Percentiles rank a stretch among this genome's conserved stretches.
These are phyloP conservation scores for Argopecten irradians DNA, from an alignment of 1,140 invertebrate species.

Conservation along the genomic window DNA sequence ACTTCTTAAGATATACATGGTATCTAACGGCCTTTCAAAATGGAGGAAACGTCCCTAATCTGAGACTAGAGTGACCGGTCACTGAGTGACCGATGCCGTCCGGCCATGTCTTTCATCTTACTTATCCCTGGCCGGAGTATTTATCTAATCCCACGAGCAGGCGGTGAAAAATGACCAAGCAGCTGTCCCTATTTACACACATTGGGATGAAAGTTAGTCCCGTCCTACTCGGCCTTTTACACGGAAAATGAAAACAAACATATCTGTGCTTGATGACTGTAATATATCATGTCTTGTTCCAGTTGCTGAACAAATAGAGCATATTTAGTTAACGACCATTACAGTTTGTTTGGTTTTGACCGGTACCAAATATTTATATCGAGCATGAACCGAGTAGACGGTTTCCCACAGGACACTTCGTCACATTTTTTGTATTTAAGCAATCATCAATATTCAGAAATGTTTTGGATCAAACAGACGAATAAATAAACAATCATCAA, in stretches of 20 bases:
- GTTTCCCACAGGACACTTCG: background rate
- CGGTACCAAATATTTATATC: background rate
- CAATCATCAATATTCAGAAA: no score
- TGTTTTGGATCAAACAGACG: no score
- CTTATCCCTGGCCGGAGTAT: background rate
- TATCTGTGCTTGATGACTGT: background rate
- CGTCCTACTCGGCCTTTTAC: background rate
- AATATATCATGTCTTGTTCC: background rate
- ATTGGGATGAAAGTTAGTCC: background rate
- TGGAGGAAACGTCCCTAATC: background rate
- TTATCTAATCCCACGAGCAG: background rate
- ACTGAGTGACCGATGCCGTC: background rate
- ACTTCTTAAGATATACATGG: no score
- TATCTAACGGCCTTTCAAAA: background rate
- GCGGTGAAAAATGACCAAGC: background rate
- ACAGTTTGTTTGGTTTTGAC: background rate
- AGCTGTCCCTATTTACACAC: slow-evolving; percentile 3
- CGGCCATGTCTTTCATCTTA: slow-evolving; percentile 14
- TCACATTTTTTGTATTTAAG: no score
- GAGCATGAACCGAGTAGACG: background rate
- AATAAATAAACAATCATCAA: no score
- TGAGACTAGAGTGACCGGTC: background rate
- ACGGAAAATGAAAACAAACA: slow-evolving; percentile 10
- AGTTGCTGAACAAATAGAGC: background rate
- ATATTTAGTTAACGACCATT: background rate